Evolutionary conservation across 2,797 vertebrate species (phyloP), one percentile per base, ranked within the genome.

Genomic region (Holocentrus rufus): DNA sequence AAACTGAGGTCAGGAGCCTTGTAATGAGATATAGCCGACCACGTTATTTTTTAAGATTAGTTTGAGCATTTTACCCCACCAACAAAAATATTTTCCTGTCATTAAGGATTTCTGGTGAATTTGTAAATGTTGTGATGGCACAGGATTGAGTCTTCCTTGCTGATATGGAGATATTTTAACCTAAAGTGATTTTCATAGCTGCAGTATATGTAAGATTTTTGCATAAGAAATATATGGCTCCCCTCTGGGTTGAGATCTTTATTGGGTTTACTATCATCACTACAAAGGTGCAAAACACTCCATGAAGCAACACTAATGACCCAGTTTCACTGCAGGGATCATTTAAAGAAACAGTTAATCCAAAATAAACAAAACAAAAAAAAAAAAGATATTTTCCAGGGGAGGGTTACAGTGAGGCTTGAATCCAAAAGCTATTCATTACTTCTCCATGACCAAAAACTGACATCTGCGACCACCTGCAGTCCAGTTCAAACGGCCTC

Each of bases 301-400:
- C 65, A 77, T 63, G 61, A 74, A 47, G 71, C 44, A 65, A 69
- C 68, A 4, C 18, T 72, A 68, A 72, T 55, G 55, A 68, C 58
- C 63, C 25, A 6, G 0, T 52, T 52, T 18, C 53, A 31, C 52
- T 47, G 54, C 31, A 57, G 56, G 60, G 63, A 62, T 58, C 44
- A 49, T 74, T 74, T 56, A 71, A 31, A 42, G 30, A 7, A 31
- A 7, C 7, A 31, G 30, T 7, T 31, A 3, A 31, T 31, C 30
- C 7, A 31, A 31, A 31, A 31, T 31, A 31, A 7, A 31, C n/a
- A n/a, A n/a, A 31, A 31, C 30, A 31, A 31, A 31, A 3, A 31
- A 31, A 31, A 3, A 31, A 31, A 31, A n/a, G n/a, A n/a, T n/a
- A n/a, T n/a, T n/a, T n/a, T n/a, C n/a, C n/a, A n/a, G n/a, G n/a